A percentile compares a stretch with the other conserved stretches of the same genome.
phyloP scores from a whole-genome alignment of 2,888 invertebrate species.

The Endotricha flammealis region DNA sequence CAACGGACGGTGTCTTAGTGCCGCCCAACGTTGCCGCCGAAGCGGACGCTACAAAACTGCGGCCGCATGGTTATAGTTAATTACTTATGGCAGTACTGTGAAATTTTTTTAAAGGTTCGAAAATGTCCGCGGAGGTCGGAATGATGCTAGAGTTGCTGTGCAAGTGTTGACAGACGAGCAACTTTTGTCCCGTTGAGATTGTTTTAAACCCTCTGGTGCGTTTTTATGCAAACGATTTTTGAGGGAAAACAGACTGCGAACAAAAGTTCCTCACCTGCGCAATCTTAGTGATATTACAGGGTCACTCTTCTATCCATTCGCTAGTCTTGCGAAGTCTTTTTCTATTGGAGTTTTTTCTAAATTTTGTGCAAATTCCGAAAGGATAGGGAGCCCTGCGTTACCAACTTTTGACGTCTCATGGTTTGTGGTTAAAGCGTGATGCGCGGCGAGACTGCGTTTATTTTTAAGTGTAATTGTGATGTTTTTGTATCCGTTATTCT shows the following conservation, averaged over 20 bases:
- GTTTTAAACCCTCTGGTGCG: too few species aligned
- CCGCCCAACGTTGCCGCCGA: constrained; percentile 45
- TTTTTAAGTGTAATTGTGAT: constrained; percentile 64
- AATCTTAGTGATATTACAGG: too few species aligned
- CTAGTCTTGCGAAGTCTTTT: constrained; percentile 47
- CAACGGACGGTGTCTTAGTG: too few species aligned
- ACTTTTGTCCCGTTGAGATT: too few species aligned
- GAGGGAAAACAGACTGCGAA: too few species aligned
- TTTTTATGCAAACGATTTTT: too few species aligned
- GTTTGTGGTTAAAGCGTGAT: constrained; percentile 32
- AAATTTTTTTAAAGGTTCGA: constrained; percentile 68
- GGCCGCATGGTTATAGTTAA: constrained; percentile 60
- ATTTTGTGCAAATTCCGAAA: constrained; percentile 54
- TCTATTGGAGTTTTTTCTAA: constrained; percentile 35
- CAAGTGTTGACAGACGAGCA: too few species aligned
- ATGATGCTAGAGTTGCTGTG: constrained; percentile 41
- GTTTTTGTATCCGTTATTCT: constrained; percentile 38
- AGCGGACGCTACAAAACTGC: constrained; percentile 69
- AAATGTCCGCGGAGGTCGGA: constrained; percentile 69
- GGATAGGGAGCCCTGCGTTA: constrained; percentile 39
- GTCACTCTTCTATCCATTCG: too few species aligned
- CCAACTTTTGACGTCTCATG: too few species aligned
- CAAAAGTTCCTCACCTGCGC: too few species aligned
- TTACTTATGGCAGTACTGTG: constrained; percentile 70
- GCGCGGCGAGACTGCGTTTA: constrained; percentile 35